Conservation (phyloP, 2,888 invertebrate genomes). For the Coenonympha arcania region DNA sequence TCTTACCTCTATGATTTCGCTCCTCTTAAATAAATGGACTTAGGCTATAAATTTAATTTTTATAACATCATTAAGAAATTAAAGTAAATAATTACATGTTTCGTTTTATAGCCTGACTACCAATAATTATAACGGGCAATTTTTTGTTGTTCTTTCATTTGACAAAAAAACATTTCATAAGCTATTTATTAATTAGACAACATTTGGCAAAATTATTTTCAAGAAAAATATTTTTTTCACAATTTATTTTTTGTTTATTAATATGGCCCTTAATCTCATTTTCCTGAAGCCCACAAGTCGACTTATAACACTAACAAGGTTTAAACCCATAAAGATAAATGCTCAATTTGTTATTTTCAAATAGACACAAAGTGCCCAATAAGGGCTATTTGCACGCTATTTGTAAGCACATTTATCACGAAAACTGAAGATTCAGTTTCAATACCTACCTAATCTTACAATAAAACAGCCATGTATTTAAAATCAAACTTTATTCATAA, state of each 20-base stretch:
- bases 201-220: too few species aligned
- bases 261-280: too few species aligned
- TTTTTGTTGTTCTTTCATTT: neutral
- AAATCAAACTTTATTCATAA: neutral
- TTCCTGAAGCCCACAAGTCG: too few species aligned
- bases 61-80: slow-evolving; percentile 1
- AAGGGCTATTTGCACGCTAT: too few species aligned
- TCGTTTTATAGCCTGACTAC: neutral
- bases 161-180: neutral
- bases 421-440: neutral
- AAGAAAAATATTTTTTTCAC: too few species aligned
- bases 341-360: too few species aligned
- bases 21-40: neutral
- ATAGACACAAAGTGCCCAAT: too few species aligned
- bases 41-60: neutral
- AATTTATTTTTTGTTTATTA: too few species aligned
- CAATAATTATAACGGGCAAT: neutral
- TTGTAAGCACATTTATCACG: too few species aligned
- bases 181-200: too few species aligned
- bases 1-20: neutral
- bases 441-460: neutral
- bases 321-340: too few species aligned
- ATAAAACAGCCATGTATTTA: neutral
- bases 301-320: too few species aligned
- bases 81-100: slow-evolving; percentile 5